Base-by-base conservation (phyloP, 2,797 vertebrate genomes). In the Acanthornis magna region DNA sequence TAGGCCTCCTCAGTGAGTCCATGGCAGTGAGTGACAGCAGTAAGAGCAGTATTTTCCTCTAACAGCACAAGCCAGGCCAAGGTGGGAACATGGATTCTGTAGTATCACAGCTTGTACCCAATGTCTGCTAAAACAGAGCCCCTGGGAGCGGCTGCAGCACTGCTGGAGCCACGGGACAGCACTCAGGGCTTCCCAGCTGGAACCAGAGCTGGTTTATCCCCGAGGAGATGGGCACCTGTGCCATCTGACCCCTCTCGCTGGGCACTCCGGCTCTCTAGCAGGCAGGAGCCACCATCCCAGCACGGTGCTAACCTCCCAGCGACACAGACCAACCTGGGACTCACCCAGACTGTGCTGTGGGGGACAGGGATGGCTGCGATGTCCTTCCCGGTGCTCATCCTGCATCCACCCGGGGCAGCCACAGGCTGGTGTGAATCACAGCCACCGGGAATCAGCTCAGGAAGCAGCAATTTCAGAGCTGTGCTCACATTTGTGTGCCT, bases 311-410 rank as follows among this genome's bases (percentile, higher is more conserved):
- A 53, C 18, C 45, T 47, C 15, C 30, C 70, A 63, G 85, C 2
- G 42, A 21, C 45, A 51, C 21, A 14, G 19, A 13, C 0, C 1
- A 1, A 3, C 2, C 16, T 4, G 29, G 17, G 6, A n/a, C 40
- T 87, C 34, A 1, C 32, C 43, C 8, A 2, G 14, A 4, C 8
- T 7, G 36, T 42, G 48, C 45, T 50, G 26, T 0, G 1, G 26
- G 36, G 22, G 3, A 66, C 54, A 36, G 51, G 20, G 23, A 19
- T 27, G 3, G 48, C 63, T 27, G 13, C n/a, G 63, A 53, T 0
- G 0, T 4, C 18, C 40, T 7, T 11, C 42, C 60, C n/a, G 4
- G n/a, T 0, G 18, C 36, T 32, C 77, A 11, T 4, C 58, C 30
- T 26, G 36, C 62, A 38, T 10, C 38, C 38, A 38, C 38, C 38